Evolutionary conservation across 2,888 invertebrate genomes (phyloP).

Genomic region (Dolichopus griseipennis): DNA sequence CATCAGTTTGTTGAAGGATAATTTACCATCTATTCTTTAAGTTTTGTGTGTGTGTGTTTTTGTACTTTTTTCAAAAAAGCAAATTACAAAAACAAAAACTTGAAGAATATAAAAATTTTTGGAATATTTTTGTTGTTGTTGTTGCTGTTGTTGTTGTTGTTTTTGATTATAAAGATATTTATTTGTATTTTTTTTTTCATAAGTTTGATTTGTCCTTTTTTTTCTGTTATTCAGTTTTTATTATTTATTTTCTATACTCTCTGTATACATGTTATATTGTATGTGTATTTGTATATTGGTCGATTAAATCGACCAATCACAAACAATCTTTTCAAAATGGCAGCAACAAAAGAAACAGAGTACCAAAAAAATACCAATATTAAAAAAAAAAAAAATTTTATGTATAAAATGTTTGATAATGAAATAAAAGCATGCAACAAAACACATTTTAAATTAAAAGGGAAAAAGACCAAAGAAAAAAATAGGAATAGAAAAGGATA

Average conservation of each 20-base stretch:
- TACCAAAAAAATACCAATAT: constrained; percentile 22
- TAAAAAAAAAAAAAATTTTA: constrained; percentile 17
- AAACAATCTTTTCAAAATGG: constrained; percentile 42
- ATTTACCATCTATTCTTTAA: constrained; percentile 1
- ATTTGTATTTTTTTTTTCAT: neutral
- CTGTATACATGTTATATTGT: neutral
- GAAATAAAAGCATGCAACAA: neutral
- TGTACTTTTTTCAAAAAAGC: neutral
- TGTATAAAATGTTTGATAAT: neutral
- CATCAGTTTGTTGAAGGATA: neutral
- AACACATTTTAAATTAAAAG: neutral
- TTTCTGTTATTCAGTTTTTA: neutral
- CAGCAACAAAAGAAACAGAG: constrained; percentile 27
- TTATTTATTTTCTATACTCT: neutral
- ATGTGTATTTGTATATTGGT: constrained; percentile 33
- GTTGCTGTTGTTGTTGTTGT: no score
- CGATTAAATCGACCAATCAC: constrained; percentile 44
- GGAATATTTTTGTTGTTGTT: no score
- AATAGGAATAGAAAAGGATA: no score
- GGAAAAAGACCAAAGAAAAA: neutral
- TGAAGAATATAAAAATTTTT: no score
- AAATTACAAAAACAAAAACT: no score
- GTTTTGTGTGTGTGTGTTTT: neutral
- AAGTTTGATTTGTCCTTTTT: neutral
- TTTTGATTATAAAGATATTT: no score